Evolutionary conservation across 2,113 vertebrate species (phyloP).

Genomic region (Syrmaticus mikado): DNA sequence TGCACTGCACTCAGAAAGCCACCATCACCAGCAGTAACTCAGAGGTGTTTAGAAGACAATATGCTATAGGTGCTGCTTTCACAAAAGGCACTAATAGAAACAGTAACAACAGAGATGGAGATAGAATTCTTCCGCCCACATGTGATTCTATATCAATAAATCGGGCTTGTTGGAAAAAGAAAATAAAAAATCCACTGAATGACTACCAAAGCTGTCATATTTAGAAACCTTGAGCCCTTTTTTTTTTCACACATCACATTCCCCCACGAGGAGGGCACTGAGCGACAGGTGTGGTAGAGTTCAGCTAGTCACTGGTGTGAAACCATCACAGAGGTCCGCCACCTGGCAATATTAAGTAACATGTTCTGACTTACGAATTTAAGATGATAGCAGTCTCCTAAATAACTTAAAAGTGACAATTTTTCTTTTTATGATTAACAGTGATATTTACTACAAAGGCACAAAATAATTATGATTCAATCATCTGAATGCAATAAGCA

Average conservation of each 20-base stretch:
- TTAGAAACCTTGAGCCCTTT: neutral
- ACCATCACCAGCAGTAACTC: neutral
- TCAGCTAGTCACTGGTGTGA: neutral
- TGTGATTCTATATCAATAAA: neutral
- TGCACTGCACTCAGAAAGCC: neutral
- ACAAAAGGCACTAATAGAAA: neutral
- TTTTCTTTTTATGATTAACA: neutral
- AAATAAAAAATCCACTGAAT: neutral
- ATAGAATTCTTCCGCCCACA: neutral
- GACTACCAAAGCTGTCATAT: neutral
- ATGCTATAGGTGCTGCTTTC: neutral
- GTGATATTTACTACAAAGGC: neutral
- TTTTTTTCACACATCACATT: neutral
- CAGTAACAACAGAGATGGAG: neutral
- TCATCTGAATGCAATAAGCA: neutral
- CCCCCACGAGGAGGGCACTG: no score
- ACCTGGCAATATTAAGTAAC: neutral
- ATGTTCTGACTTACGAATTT: neutral
- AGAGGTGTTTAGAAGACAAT: neutral
- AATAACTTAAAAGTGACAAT: neutral
- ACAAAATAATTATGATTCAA: neutral
- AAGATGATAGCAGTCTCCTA: neutral
- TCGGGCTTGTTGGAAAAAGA: neutral
- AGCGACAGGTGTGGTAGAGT: no score
- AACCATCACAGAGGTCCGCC: neutral